Conservation (phyloP, 2,113 vertebrate genomes). For the Rousettus leschenaultii region DNA sequence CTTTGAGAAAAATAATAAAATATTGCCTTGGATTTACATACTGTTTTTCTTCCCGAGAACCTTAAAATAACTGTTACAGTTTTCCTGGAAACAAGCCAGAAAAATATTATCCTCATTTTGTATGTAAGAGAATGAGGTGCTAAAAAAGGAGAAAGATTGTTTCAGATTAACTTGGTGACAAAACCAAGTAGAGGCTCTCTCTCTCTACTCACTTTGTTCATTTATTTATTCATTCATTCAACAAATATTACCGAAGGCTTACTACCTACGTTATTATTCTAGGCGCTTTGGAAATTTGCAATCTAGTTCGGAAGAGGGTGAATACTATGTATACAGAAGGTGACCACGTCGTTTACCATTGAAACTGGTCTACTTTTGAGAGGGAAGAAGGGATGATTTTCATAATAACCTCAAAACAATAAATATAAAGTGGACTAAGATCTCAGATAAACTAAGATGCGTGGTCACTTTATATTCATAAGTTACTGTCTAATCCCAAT, state of each 20-base stretch:
- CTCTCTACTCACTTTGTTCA: not conserved
- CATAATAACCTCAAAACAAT: not conserved
- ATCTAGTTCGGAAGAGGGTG: not conserved
- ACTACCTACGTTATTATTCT: not conserved
- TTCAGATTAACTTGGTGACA: not conserved
- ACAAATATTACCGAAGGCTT: not conserved
- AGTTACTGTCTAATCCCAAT: not conserved
- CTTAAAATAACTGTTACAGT: not conserved
- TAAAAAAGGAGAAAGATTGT: not conserved
- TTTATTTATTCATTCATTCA: not conserved
- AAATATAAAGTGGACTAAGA: not conserved
- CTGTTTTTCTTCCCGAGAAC: not conserved
- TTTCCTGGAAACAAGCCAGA: not conserved
- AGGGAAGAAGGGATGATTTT: not conserved
- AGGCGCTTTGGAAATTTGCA: not conserved
- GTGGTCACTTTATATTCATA: not conserved
- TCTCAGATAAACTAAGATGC: not conserved
- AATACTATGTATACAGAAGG: not conserved
- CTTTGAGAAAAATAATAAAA: slow-evolving; percentile 43
- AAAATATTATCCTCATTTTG: not conserved
- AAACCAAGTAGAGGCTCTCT: not conserved
- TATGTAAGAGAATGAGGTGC: not conserved
- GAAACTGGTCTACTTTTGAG: not conserved
- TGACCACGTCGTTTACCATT: not conserved
- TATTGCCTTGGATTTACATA: not conserved